These are phyloP conservation scores for Heliothis subflexa DNA, from an alignment of 1,140 invertebrate genomes.

Conservation along the genomic window DNA sequence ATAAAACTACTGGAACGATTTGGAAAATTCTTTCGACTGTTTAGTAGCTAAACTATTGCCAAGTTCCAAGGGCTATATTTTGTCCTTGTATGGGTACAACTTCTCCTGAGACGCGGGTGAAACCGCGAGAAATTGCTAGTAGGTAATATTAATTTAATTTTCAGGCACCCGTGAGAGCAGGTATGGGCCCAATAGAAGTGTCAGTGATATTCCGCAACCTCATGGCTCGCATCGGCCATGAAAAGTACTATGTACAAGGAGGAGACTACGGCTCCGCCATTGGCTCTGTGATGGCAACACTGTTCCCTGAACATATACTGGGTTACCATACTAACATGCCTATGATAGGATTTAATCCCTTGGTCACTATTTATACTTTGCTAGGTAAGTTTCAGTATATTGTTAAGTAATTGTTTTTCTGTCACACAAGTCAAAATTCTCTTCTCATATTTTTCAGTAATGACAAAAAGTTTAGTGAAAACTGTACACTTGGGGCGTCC, in stretches of 20 bases:
- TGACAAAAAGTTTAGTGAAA: no score
- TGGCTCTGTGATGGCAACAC: conserved; percentile 87
- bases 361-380: conserved; percentile 48
- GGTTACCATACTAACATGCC: conserved; percentile 85
- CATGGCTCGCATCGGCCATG: conserved; percentile 92
- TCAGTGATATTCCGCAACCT: conserved; percentile 92
- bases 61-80: no score
- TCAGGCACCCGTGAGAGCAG: conserved; percentile 87
- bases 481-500: no score
- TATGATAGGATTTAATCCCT: not conserved
- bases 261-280: conserved; percentile 92
- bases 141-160: conserved; percentile 32
- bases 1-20: no score
- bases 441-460: no score
- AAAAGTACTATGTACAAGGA: conserved; percentile 93
- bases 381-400: conserved; percentile 28
- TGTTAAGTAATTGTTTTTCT: no score
- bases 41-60: no score
- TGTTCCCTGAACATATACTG: conserved; percentile 91
- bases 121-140: no score
- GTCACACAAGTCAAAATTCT: no score
- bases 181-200: conserved; percentile 89
- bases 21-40: no score
- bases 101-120: not conserved
- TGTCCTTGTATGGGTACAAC: no score